A percentile compares a stretch with the other conserved stretches of the same genome.
Conservation (phyloP, 1,140 invertebrate genomes). For the Laodelphax striatellus region DNA sequence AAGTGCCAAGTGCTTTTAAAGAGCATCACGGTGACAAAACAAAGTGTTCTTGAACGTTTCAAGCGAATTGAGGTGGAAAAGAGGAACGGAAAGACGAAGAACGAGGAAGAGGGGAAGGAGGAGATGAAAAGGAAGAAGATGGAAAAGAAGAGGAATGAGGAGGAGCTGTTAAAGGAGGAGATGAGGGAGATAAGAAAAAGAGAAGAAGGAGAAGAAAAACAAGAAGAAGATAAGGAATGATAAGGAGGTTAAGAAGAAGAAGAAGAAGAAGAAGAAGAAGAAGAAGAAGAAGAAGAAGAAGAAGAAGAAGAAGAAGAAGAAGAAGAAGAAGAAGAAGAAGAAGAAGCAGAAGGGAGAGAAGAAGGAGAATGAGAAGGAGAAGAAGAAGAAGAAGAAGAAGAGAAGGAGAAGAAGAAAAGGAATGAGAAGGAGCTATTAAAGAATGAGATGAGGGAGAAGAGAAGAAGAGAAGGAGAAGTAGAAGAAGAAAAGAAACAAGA, state of each 20-base stretch:
- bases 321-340: not conserved
- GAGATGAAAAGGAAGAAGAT: not conserved
- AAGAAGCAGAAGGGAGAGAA: not conserved
- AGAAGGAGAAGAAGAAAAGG: not conserved
- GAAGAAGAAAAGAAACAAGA: not conserved
- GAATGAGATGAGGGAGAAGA: not conserved
- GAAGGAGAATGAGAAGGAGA: not conserved
- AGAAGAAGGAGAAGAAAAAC: not conserved
- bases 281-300: conserved; percentile 4
- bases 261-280: not conserved
- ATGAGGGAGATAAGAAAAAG: not conserved
- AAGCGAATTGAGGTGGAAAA: no score
- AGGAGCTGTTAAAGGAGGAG: not conserved
- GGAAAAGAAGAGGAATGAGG: not conserved
- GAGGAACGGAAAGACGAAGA: not conserved
- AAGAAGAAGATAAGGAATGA: not conserved
- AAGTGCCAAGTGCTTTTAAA: no score
- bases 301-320: not conserved
- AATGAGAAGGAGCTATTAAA: not conserved
- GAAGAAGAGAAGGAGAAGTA: not conserved
- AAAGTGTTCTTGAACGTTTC: no score
- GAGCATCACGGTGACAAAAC: no score
- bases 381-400: not conserved
- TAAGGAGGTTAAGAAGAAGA: not conserved
- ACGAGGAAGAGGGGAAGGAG: not conserved